Conservation (phyloP, 1,140 invertebrate species). For the Trichonephila inaurata region DNA sequence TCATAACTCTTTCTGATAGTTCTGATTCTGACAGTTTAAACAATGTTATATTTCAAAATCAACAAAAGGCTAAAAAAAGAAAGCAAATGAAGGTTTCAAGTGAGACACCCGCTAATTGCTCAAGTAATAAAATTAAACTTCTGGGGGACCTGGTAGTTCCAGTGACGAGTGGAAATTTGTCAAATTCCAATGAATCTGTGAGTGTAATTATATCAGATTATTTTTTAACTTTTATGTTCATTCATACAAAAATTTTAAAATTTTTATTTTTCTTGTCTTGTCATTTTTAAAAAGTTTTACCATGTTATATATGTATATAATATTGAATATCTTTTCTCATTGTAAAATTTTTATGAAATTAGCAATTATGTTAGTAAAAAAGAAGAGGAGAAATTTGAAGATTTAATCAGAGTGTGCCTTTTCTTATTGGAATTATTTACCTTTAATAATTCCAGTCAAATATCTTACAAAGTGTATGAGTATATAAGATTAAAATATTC, state of each 20-base stretch:
- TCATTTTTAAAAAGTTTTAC: background rate
- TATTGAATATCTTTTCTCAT: too few relatives aligned
- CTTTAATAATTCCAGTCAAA: too few relatives aligned
- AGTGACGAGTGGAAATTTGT: background rate
- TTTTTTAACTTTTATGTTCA: background rate
- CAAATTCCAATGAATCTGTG: background rate
- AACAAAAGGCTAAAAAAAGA: background rate
- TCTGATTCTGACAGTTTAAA: background rate
- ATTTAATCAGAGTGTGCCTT: too few relatives aligned
- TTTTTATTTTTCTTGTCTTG: background rate
- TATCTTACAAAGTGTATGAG: too few relatives aligned
- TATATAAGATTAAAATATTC: too few relatives aligned
- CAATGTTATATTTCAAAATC: background rate
- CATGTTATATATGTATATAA: too few relatives aligned
- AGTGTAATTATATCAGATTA: background rate
- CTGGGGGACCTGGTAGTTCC: background rate
- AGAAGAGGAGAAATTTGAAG: too few relatives aligned
- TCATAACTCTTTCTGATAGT: background rate
- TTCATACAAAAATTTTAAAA: background rate
- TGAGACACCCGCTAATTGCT: background rate
- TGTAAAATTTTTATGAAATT: too few relatives aligned
- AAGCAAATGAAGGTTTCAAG: background rate
- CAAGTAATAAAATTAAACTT: background rate
- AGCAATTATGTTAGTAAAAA: too few relatives aligned
- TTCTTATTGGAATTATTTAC: too few relatives aligned